phyloP scores from a whole-genome alignment of 2,113 vertebrate genomes.

The Eonycteris spelaea region DNA sequence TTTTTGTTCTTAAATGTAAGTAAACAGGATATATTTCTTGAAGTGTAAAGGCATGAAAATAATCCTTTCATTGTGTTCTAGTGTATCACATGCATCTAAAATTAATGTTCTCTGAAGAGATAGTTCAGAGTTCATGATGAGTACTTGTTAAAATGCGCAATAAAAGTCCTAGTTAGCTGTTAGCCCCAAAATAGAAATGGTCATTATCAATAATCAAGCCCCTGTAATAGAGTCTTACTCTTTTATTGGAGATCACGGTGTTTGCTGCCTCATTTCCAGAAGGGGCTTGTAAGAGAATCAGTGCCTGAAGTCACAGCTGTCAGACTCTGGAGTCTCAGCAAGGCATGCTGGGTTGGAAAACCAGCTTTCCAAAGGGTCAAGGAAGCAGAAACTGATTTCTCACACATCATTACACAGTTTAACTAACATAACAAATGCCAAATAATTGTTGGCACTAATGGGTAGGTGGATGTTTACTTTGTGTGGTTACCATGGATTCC shows the following conservation, averaged over 20 bases:
- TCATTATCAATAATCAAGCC: conserved; percentile 59
- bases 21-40: conserved; percentile 28
- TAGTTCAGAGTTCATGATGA: conserved; percentile 43
- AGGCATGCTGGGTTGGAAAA: conserved; percentile 42
- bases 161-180: conserved; percentile 26
- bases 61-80: not conserved
- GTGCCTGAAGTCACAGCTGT: conserved; percentile 34
- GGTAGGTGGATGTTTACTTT: conserved; percentile 62
- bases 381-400: conserved; percentile 72
- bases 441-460: conserved; percentile 61
- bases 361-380: conserved; percentile 58
- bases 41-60: conserved; percentile 29
- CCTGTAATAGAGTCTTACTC: conserved; percentile 4
- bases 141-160: conserved; percentile 39
- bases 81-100: conserved; percentile 15
- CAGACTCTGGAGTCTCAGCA: not conserved
- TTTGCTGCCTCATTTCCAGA: conserved; percentile 36
- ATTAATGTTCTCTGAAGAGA: conserved; percentile 5
- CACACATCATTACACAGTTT: conserved; percentile 67
- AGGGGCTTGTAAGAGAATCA: not conserved
- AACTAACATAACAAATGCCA: conserved; percentile 71
- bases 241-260: not conserved
- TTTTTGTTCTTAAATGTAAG: conserved; percentile 7
- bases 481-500: conserved; percentile 70
- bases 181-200: conserved; percentile 60